A percentile compares a stretch with the other conserved stretches of the same genome.
These are phyloP conservation scores for Marcusenius ussheri DNA, from an alignment of 2,113 vertebrate species.

Conservation along the genomic window DNA sequence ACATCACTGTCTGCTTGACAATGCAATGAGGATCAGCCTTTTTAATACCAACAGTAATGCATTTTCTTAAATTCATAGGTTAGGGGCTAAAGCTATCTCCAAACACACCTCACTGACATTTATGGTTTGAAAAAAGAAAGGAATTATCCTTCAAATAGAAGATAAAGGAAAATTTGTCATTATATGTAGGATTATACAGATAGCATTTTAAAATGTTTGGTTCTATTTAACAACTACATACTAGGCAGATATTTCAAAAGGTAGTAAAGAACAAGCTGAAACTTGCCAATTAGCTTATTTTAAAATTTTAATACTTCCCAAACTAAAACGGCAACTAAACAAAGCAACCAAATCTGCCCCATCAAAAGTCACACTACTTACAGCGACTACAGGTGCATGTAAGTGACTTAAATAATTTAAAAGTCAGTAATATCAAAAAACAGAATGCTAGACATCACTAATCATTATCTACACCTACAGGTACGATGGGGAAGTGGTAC, in stretches of 20 bases:
- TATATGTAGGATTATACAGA: neutral
- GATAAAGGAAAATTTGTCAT: neutral
- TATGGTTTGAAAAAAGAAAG: neutral
- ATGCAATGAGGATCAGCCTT: neutral
- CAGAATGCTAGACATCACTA: neutral
- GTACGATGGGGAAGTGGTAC: neutral
- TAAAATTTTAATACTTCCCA: neutral
- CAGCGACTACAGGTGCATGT: neutral
- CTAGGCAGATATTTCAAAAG: neutral
- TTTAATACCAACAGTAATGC: neutral
- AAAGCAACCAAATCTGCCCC: neutral
- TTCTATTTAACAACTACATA: neutral
- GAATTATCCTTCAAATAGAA: neutral
- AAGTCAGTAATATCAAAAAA: neutral
- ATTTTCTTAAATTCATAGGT: neutral
- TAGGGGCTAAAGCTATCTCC: neutral
- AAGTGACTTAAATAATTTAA: neutral
- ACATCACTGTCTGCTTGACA: neutral
- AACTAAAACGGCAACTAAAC: neutral
- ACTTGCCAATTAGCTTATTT: neutral
- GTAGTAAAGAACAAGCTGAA: neutral
- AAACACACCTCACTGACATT: neutral
- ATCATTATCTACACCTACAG: neutral
- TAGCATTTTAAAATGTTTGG: neutral
- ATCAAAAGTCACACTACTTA: neutral